Evolutionary conservation across 2,113 vertebrate species (phyloP).

Genomic region (Chaetodon auriga): DNA sequence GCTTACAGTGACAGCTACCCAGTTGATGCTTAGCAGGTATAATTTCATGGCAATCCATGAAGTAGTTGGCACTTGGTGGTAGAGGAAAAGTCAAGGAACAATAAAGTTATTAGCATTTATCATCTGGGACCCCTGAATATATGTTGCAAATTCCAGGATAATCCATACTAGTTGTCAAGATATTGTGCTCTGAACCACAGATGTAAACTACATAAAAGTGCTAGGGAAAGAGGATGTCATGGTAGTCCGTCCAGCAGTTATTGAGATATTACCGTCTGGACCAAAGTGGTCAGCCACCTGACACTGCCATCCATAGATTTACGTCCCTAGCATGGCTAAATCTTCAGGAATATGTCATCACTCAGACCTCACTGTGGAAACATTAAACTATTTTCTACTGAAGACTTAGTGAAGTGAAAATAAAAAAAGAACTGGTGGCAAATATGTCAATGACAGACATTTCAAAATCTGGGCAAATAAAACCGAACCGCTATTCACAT

Average conservation of each 20-base stretch:
- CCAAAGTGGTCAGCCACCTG: background rate
- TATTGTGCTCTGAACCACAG: background rate
- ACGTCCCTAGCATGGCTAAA: background rate
- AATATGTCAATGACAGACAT: background rate
- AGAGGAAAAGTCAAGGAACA: background rate
- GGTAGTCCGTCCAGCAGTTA: background rate
- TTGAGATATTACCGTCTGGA: background rate
- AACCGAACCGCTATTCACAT: background rate
- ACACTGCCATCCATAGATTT: background rate
- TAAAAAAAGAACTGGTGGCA: background rate
- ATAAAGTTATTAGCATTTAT: background rate
- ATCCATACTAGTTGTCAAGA: background rate
- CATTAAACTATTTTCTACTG: background rate
- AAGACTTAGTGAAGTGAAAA: background rate
- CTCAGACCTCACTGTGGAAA: background rate
- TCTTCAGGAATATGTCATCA: background rate
- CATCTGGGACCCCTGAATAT: background rate
- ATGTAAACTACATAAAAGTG: background rate
- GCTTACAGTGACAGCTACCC: background rate
- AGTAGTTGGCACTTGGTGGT: background rate
- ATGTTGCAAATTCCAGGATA: background rate
- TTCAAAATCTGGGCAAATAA: background rate
- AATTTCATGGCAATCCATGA: background rate
- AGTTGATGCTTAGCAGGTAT: background rate
- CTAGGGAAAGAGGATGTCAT: background rate